Conservation (phyloP, 2,113 vertebrate species). For the Tragelaphus buxtoni region DNA sequence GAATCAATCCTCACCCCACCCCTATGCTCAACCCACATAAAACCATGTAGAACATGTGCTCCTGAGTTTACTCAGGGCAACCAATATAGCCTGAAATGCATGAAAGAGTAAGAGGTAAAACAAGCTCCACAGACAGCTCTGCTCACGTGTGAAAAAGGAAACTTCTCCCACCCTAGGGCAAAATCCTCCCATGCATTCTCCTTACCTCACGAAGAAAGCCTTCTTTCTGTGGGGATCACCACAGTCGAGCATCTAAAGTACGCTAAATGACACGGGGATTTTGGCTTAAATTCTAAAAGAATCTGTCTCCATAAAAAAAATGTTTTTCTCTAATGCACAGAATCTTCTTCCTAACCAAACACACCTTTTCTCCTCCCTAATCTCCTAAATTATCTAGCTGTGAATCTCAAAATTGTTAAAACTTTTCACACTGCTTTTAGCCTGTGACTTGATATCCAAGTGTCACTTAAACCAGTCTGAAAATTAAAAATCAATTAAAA, state of each 20-base stretch:
- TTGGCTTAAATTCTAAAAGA: not conserved
- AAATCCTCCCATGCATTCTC: not conserved
- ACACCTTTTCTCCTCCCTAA: not conserved
- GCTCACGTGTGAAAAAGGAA: not conserved
- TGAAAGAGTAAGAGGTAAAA: not conserved
- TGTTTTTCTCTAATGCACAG: not conserved
- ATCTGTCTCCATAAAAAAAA: not conserved
- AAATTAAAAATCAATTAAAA: slow-evolving; percentile 26
- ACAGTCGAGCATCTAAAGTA: not conserved
- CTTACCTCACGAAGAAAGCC: not conserved
- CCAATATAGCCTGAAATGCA: not conserved
- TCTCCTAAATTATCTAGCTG: not conserved
- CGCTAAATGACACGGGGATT: not conserved
- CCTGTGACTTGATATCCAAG: not conserved
- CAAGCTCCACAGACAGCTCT: not conserved
- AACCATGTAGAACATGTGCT: not conserved
- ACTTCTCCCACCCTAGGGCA: not conserved
- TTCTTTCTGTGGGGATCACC: not conserved
- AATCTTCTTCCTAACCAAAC: slow-evolving; percentile 14
- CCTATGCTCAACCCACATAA: not conserved
- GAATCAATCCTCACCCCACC: too few species aligned
- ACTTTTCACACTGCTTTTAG: slow-evolving; percentile 18
- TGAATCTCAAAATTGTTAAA: not conserved
- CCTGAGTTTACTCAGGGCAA: not conserved
- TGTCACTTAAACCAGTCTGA: slow-evolving; percentile 21